phyloP scores from a whole-genome alignment of 2,888 invertebrate genomes.

The Athalia cordata region DNA sequence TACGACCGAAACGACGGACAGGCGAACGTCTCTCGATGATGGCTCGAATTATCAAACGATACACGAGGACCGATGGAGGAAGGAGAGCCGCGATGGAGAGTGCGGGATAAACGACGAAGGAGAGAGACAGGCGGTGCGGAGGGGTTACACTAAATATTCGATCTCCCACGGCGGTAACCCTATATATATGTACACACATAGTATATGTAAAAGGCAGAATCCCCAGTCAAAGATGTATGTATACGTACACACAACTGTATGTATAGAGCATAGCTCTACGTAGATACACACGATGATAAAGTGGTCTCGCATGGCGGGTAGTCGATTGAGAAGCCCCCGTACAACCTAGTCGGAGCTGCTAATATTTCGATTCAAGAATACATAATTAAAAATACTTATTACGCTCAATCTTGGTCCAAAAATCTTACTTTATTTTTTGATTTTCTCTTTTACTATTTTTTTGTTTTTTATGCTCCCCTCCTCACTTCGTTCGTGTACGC shows the following conservation, averaged over 20 bases:
- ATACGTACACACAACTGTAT: neutral
- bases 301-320: no score
- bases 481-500: neutral
- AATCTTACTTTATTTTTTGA: neutral
- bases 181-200: constrained; percentile 23
- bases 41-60: constrained; percentile 60
- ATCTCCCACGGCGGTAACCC: constrained; percentile 43
- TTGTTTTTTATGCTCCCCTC: neutral
- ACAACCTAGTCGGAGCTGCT: no score
- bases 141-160: constrained; percentile 45
- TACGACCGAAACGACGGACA: constrained; percentile 39
- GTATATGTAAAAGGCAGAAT: neutral
- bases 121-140: constrained; percentile 50
- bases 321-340: no score
- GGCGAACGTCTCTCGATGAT: constrained; percentile 52
- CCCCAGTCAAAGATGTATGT: neutral
- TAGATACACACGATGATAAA: neutral
- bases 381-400: no score
- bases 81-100: constrained; percentile 10
- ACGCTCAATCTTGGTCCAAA: neutral
- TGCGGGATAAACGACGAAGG: neutral
- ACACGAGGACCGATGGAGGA: constrained; percentile 42
- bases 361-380: no score
- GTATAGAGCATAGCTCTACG: neutral
- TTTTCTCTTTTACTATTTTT: neutral